Evolutionary conservation across 2,113 vertebrate species (phyloP), one percentile per base, ranked within the genome.

Genomic region (Asarcornis scutulata): DNA sequence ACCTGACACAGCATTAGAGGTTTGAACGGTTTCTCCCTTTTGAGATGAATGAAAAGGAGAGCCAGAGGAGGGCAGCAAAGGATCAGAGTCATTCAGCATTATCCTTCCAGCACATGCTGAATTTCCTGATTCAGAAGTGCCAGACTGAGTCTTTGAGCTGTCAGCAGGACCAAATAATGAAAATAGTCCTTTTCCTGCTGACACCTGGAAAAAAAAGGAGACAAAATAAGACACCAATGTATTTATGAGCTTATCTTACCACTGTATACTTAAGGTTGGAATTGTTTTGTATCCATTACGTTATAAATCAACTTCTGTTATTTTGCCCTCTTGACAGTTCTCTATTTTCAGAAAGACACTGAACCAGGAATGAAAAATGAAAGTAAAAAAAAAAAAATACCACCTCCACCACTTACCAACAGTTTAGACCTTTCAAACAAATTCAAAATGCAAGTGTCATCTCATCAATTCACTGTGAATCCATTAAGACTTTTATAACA

Each of bases 1-100:
- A 98, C 98, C 98, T 98, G 92, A 63, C 71, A 83, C 63, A 88
- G 83, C 86, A 91, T 86, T 48, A 93, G 92, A 93, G 46, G 76
- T n/a, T 74, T 5, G 38, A 89, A 87, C 8, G 55, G 62, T 55
- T 86, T 94, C 88, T 91, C 66, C 84, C 14, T 21, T 73, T 52
- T 93, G 91, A 71, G 73, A 72, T 79, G 93, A 96, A 53, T 9
- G 53, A 58, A 91, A 91, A 17, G 66, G 31, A 83, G 64, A 78
- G 38, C 91, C 91, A 93, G 93, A 76, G 17, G 93, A 96, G 73
- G 92, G 86, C 89, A 96, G 76, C 76, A 93, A 72, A 36, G 29
- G 86, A 92, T 96, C 93, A 75, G 66, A 94, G 74, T 96, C 96
- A 96, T 76, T 96, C 89, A 96, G 95, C 97, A 96, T 96, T 83